A percentile compares a stretch with the other conserved stretches of the same genome.
phyloP scores from a whole-genome alignment of 2,113 vertebrate species.

The Nesogale talazaci region DNA sequence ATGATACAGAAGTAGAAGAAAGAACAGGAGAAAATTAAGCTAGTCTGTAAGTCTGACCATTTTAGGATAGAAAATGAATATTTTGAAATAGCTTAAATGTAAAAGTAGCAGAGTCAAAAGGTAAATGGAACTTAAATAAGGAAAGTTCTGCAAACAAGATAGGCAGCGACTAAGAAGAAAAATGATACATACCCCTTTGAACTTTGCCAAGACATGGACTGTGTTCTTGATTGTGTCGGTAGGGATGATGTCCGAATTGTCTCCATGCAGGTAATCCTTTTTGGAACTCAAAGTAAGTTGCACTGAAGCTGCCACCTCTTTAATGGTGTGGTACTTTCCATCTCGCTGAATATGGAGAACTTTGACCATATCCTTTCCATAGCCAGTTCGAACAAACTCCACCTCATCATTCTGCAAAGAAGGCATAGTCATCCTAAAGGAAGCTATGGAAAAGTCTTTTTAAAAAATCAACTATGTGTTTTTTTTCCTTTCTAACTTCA shows the following conservation, averaged over 20 bases:
- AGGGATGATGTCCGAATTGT: conserved; percentile 95
- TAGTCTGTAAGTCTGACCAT: conserved; percentile 37
- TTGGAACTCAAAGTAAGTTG: conserved; percentile 91
- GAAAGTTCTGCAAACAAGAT: background rate
- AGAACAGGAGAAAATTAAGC: background rate
- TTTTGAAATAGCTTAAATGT: background rate
- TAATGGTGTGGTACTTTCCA: conserved; percentile 89
- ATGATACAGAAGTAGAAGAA: background rate
- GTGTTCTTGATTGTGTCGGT: conserved; percentile 99
- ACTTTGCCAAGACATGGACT: conserved; percentile 93
- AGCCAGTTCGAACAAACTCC: conserved; percentile 94
- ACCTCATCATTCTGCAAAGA: conserved; percentile 87
- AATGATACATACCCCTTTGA: conserved; percentile 90
- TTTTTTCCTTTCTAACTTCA: background rate
- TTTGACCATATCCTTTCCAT: conserved; percentile 95
- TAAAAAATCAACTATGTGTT: background rate
- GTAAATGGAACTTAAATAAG: conserved; percentile 25
- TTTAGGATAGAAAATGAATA: conserved; percentile 31
- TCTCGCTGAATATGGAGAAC: conserved; percentile 90
- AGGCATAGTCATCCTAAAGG: conserved; percentile 51
- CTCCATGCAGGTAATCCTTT: conserved; percentile 92
- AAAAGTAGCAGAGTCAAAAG: conserved; percentile 47
- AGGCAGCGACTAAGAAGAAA: background rate
- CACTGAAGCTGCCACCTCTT: conserved; percentile 92
- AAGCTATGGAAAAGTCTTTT: background rate